Evolutionary conservation across 2,113 vertebrate species (phyloP).

Genomic region (Trogon surrucura): DNA sequence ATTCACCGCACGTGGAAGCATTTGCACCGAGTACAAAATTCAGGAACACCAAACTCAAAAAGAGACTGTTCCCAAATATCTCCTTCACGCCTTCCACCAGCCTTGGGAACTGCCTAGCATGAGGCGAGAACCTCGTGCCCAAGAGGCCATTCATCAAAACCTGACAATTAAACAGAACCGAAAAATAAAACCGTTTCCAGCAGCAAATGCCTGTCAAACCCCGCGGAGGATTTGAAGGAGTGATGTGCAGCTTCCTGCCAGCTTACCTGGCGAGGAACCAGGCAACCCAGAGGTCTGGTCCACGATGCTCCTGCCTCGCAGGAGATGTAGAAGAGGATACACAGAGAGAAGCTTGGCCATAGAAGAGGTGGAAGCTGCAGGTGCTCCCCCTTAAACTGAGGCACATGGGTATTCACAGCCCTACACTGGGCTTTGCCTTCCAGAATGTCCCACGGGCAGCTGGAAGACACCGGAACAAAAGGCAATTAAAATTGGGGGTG

Average conservation of each 20-base stretch:
- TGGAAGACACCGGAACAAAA: not conserved
- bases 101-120: not conserved
- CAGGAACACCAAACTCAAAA: not conserved
- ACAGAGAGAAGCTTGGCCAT: not conserved
- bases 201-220: not conserved
- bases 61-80: not conserved
- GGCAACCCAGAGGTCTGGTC: not conserved
- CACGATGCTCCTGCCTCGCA: not conserved
- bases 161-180: not conserved
- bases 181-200: not conserved
- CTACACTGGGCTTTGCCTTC: not conserved
- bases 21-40: not conserved
- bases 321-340: not conserved
- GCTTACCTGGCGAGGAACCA: not conserved
- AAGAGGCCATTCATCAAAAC: not conserved
- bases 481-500: accelerated
- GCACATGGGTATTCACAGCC: not conserved
- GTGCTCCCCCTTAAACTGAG: not conserved
- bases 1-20: not conserved
- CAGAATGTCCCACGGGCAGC: not conserved
- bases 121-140: not conserved
- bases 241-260: not conserved
- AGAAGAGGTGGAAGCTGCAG: not conserved
- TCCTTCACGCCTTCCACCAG: not conserved
- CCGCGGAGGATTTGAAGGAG: not conserved